Conservation (phyloP, 2,888 invertebrate genomes). For the Sisyra terminalis region DNA sequence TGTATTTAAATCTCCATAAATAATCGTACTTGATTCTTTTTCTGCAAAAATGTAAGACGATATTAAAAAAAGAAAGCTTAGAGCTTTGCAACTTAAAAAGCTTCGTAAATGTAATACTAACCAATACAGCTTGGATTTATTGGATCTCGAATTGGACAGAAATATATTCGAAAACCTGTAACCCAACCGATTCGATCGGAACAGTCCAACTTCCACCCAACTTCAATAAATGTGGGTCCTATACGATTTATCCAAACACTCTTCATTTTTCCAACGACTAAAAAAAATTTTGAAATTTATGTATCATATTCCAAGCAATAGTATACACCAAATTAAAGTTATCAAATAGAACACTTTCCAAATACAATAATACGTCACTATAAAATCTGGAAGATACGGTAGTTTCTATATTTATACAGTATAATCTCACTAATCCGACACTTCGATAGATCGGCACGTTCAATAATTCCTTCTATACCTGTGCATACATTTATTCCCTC, state of each 20-base stretch:
- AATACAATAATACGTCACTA: no score
- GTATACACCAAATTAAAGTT: no score
- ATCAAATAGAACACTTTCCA: no score
- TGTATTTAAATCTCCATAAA: conserved; percentile 30
- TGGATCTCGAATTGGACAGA: conserved; percentile 43
- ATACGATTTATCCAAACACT: conserved; percentile 33
- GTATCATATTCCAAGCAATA: no score
- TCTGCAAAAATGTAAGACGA: conserved; percentile 14
- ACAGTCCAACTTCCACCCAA: conserved; percentile 66
- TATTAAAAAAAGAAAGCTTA: conserved; percentile 1
- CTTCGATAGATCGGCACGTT: no score
- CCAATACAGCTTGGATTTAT: conserved; percentile 18
- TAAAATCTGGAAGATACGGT: no score
- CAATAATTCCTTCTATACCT: no score
- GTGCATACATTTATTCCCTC: no score
- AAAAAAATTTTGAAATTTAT: conserved; percentile 7
- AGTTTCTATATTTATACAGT: no score
- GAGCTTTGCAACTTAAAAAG: background rate
- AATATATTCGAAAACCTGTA: conserved; percentile 56
- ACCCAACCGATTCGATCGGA: conserved; percentile 53
- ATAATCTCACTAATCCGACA: no score
- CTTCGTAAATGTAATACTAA: background rate
- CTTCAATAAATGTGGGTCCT: conserved; percentile 35
- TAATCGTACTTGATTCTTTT: conserved; percentile 24
- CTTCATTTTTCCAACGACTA: conserved; percentile 36